Percentiles rank a stretch among this genome's conserved stretches.
Conservation (phyloP, 2,888 invertebrate genomes). For the Meganola albula region DNA sequence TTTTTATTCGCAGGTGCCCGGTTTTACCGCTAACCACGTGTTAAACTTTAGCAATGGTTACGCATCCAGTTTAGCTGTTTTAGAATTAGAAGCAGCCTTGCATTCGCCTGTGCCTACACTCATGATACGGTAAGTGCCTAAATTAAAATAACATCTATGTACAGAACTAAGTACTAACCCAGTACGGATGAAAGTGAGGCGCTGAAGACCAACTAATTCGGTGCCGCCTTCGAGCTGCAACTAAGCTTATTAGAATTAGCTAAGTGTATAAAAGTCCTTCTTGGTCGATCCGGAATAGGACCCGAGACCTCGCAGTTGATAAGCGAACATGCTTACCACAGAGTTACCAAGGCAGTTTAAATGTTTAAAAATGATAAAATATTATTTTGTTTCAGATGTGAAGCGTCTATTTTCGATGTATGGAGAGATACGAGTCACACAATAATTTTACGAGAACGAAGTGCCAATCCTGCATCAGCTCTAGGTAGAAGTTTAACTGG, state of each 20-base stretch:
- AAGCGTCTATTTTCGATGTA: conserved; percentile 80
- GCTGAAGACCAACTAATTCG: too few species aligned
- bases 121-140: conserved; percentile 76
- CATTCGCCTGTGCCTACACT: conserved; percentile 71
- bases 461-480: conserved; percentile 80
- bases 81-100: conserved; percentile 73
- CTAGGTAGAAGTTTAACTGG: conserved; percentile 74
- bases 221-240: too few species aligned
- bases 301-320: too few species aligned
- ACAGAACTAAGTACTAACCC: too few species aligned
- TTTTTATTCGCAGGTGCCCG: conserved; percentile 69
- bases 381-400: conserved; percentile 64
- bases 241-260: too few species aligned
- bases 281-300: too few species aligned
- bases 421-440: conserved; percentile 80
- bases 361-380: neutral
- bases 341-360: too few species aligned
- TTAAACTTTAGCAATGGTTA: conserved; percentile 76
- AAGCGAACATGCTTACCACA: too few species aligned
- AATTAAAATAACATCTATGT: too few species aligned
- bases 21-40: conserved; percentile 78
- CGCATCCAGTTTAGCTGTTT: conserved; percentile 76
- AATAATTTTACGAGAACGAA: conserved; percentile 77
- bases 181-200: too few species aligned
- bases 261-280: too few species aligned